A percentile compares a stretch with the other conserved stretches of the same genome.
These are phyloP conservation scores for Actinostola sp. DNA, from an alignment of 92 coral and sea anemone genomes.

Conservation along the genomic window DNA sequence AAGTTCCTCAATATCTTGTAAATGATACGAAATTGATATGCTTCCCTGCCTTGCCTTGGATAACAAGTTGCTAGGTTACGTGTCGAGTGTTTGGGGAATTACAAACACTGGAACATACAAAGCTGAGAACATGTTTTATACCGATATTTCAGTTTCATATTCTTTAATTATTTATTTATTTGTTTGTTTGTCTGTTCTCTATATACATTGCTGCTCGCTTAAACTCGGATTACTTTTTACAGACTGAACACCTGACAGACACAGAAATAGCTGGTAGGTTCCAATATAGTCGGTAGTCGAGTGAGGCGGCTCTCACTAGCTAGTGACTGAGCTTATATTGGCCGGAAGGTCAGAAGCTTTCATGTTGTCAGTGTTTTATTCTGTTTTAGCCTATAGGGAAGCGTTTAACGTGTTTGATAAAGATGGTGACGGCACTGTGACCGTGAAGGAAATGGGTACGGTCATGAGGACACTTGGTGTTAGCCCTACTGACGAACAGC, in stretches of 20 bases:
- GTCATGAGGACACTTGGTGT: conserved; percentile 85
- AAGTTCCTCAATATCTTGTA: too few species aligned
- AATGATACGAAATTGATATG: too few species aligned
- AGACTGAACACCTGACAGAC: conserved; percentile 14
- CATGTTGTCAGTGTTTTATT: not conserved
- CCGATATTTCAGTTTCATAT: too few species aligned
- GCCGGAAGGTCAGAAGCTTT: not conserved
- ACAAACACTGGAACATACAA: too few species aligned
- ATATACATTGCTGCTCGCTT: too few species aligned
- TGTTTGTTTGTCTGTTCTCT: too few species aligned
- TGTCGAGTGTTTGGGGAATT: too few species aligned
- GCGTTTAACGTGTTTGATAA: conserved; percentile 85
- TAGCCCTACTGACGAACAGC: conserved; percentile 77
- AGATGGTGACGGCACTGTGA: conserved; percentile 87
- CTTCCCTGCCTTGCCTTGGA: too few species aligned
- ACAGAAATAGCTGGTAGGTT: conserved; percentile 9
- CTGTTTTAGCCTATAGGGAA: conserved; percentile 69
- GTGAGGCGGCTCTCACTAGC: not conserved
- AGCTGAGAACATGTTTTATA: too few species aligned
- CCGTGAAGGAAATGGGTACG: conserved; percentile 74
- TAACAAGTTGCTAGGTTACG: too few species aligned
- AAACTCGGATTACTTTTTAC: not conserved
- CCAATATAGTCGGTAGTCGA: not conserved
- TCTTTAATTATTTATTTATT: too few species aligned
- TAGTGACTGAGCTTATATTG: not conserved